A percentile compares a stretch with the other conserved stretches of the same genome.
Evolutionary conservation across 2,797 vertebrate genomes (phyloP).

Genomic region (Gymnoscopelus microlampas): DNA sequence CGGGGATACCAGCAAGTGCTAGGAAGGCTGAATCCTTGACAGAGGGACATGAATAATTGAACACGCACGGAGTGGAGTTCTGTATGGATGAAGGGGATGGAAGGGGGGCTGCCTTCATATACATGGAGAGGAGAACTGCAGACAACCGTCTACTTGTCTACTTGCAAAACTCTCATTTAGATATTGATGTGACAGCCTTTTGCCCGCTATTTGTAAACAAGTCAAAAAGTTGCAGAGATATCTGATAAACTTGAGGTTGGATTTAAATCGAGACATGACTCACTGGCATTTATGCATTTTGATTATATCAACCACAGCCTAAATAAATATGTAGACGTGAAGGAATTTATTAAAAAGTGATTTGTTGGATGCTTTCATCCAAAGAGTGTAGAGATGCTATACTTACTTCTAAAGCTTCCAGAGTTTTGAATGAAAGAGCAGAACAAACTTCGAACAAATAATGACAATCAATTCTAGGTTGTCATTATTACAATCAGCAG

Average conservation of each 20-base stretch:
- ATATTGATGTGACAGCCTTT: constrained; percentile 49
- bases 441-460: constrained; percentile 17
- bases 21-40: constrained; percentile 79
- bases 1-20: constrained; percentile 76
- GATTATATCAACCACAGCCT: constrained; percentile 21
- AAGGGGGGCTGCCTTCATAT: constrained; percentile 55
- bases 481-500: background rate
- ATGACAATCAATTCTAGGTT: too few species aligned
- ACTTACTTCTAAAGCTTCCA: constrained; percentile 35
- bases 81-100: constrained; percentile 28
- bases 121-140: constrained; percentile 49
- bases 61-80: constrained; percentile 71
- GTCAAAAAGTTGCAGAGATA: constrained; percentile 56
- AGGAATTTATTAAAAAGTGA: too few species aligned
- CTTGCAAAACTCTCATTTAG: constrained; percentile 63
- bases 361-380: constrained; percentile 22
- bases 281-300: constrained; percentile 24
- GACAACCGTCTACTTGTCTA: constrained; percentile 45
- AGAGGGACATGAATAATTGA: constrained; percentile 83
- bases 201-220: constrained; percentile 51
- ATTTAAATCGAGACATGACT: constrained; percentile 35
- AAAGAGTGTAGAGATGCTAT: constrained; percentile 7
- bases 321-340: background rate
- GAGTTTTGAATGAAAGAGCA: constrained; percentile 8
- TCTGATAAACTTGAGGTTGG: constrained; percentile 41